Evolutionary conservation across 1,140 invertebrate genomes (phyloP).

Genomic region (Pseudomyrmex concolor): DNA sequence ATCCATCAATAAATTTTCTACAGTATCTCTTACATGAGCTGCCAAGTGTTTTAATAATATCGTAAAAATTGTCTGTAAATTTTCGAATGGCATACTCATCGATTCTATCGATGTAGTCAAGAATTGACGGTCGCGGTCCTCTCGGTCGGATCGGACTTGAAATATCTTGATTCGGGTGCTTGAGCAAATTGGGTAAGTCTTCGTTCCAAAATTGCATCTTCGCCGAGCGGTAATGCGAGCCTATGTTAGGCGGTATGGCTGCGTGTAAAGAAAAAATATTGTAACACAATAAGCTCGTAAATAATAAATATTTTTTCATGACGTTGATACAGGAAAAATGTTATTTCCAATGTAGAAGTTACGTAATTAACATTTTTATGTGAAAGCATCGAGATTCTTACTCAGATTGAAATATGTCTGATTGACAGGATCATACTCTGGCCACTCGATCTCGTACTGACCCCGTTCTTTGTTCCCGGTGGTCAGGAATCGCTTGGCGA

Average conservation of each 20-base stretch:
- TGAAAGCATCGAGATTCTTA: constrained; percentile 81
- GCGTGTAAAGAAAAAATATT: constrained; percentile 4
- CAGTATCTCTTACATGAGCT: neutral
- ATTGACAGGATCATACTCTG: constrained; percentile 89
- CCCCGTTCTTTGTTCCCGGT: constrained; percentile 87
- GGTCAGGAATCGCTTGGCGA: constrained; percentile 86
- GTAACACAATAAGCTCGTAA: neutral
- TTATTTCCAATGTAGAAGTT: neutral
- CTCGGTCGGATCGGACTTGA: constrained; percentile 61
- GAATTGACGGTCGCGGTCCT: constrained; percentile 74
- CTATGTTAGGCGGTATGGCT: constrained; percentile 89
- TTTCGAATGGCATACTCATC: constrained; percentile 67
- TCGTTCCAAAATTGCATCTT: constrained; percentile 92
- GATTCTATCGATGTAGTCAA: constrained; percentile 76
- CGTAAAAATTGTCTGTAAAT: neutral
- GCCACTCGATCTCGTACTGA: constrained; percentile 91
- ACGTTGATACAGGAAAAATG: neutral
- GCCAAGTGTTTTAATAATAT: no score
- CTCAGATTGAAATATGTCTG: constrained; percentile 92
- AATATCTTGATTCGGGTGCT: constrained; percentile 81
- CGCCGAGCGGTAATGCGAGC: constrained; percentile 87
- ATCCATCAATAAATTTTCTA: neutral
- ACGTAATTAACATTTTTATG: neutral
- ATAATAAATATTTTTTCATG: neutral
- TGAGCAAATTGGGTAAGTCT: constrained; percentile 87